These are phyloP conservation scores for Montipora capricornis DNA, from an alignment of 64 coral and sea anemone species.

Conservation along the genomic window DNA sequence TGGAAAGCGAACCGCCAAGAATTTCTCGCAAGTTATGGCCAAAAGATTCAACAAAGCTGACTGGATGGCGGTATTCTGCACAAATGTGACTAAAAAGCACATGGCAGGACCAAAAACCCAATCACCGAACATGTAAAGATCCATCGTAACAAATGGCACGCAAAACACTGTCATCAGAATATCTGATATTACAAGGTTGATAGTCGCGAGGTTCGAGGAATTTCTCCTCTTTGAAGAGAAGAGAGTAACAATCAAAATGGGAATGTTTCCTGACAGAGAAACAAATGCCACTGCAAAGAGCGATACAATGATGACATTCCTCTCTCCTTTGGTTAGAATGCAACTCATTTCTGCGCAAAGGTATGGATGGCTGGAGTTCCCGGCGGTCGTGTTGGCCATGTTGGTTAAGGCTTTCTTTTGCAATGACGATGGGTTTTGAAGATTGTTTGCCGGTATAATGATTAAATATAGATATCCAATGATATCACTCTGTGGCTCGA, in stretches of 20 bases:
- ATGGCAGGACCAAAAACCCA: conserved; percentile 79
- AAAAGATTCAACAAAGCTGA: conserved; percentile 67
- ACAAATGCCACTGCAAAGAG: conserved; percentile 38
- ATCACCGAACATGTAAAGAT: conserved; percentile 55
- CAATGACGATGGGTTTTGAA: neutral
- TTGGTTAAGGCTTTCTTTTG: neutral
- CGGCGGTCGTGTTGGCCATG: neutral
- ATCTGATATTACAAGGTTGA: conserved; percentile 78
- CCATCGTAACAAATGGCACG: conserved; percentile 56
- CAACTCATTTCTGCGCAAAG: neutral
- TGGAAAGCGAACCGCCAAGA: conserved; percentile 74
- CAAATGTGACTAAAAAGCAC: conserved; percentile 66
- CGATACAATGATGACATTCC: neutral
- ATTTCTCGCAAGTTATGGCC: conserved; percentile 73
- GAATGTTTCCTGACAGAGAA: conserved; percentile 35
- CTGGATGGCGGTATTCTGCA: conserved; percentile 47
- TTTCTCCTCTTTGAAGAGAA: conserved; percentile 3
- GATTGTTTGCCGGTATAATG: too few relatives aligned
- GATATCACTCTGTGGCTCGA: neutral
- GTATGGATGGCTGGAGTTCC: neutral
- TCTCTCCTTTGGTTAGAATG: conserved; percentile 23
- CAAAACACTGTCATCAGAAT: conserved; percentile 69
- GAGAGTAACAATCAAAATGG: conserved; percentile 26
- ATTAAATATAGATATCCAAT: neutral
- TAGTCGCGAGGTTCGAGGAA: conserved; percentile 46